Conservation (phyloP, 53 echinoderm and acorn worm species). For the Luidia sarsii region DNA sequence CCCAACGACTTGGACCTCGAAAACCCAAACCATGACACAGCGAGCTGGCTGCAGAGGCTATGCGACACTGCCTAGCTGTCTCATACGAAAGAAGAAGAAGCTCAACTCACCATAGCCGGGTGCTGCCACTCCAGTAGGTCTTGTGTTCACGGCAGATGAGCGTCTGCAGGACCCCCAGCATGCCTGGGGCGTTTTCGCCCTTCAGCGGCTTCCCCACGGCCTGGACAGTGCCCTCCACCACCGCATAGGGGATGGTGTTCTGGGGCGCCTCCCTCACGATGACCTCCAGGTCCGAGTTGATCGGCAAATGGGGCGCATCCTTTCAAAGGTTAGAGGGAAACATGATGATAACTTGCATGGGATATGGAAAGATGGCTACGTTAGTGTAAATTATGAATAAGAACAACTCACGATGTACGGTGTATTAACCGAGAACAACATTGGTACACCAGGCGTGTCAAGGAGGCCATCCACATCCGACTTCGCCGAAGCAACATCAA, state of each 20-base stretch:
- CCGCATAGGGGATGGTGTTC: constrained; percentile 86
- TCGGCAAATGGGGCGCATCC: constrained; percentile 83
- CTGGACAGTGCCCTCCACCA: constrained; percentile 79
- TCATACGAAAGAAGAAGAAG: too few species aligned
- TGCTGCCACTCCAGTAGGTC: constrained; percentile 94
- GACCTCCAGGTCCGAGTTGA: constrained; percentile 68
- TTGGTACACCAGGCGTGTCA: too few species aligned
- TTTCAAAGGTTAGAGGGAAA: constrained; percentile 24
- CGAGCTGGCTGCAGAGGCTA: too few species aligned
- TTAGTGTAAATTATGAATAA: too few species aligned
- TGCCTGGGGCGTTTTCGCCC: constrained; percentile 79
- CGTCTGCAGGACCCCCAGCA: constrained; percentile 81
- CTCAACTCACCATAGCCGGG: constrained; percentile 89
- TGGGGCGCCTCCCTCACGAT: constrained; percentile 71
- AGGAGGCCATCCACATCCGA: too few species aligned
- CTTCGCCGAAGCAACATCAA: too few species aligned
- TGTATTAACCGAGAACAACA: too few species aligned
- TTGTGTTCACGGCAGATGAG: constrained; percentile 89
- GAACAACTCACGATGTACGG: too few species aligned
- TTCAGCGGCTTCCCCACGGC: constrained; percentile 67
- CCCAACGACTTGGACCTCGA: too few species aligned
- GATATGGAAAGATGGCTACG: too few species aligned
- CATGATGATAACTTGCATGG: not conserved
- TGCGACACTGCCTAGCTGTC: too few species aligned
- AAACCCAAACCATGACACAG: too few species aligned